A percentile compares a stretch with the other conserved stretches of the same genome.
Evolutionary conservation across 2,113 vertebrate genomes (phyloP).

Genomic region (Felis catus): DNA sequence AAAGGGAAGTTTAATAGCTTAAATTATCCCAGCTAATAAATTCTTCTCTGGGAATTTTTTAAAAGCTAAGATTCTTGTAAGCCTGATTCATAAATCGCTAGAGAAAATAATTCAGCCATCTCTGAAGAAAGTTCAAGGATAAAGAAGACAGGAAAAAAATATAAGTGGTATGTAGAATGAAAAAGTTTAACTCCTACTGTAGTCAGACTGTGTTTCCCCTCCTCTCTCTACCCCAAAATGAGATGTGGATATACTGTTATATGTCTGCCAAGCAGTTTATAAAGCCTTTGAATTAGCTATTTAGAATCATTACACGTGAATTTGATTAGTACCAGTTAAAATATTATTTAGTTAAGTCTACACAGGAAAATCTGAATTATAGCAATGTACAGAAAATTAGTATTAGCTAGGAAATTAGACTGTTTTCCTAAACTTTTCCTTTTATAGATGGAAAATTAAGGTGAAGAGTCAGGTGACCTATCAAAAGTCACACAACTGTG

Average conservation of each 20-base stretch:
- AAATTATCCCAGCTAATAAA: slow-evolving; percentile 1
- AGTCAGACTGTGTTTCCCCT: not conserved
- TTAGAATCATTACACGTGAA: not conserved
- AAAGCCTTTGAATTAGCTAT: not conserved
- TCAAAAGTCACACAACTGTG: not conserved
- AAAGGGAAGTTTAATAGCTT: slow-evolving; percentile 23
- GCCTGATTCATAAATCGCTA: not conserved
- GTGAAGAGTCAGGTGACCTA: not conserved
- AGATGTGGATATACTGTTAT: not conserved
- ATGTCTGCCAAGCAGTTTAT: not conserved
- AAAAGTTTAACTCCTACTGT: not conserved
- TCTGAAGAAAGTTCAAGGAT: slow-evolving; percentile 21
- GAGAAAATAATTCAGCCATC: not conserved
- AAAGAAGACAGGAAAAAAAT: not conserved
- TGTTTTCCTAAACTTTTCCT: not conserved
- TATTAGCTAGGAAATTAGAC: not conserved
- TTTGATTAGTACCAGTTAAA: not conserved
- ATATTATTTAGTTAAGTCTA: not conserved
- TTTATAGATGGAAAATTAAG: slow-evolving; percentile 20
- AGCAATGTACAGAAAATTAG: not conserved
- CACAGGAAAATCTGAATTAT: not conserved
- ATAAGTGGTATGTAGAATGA: not conserved
- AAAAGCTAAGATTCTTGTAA: not conserved
- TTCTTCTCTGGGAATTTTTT: slow-evolving; percentile 17
- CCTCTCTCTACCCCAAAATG: not conserved